phyloP scores from a whole-genome alignment of 2,797 vertebrate species.

The Taeniopygia guttata region DNA sequence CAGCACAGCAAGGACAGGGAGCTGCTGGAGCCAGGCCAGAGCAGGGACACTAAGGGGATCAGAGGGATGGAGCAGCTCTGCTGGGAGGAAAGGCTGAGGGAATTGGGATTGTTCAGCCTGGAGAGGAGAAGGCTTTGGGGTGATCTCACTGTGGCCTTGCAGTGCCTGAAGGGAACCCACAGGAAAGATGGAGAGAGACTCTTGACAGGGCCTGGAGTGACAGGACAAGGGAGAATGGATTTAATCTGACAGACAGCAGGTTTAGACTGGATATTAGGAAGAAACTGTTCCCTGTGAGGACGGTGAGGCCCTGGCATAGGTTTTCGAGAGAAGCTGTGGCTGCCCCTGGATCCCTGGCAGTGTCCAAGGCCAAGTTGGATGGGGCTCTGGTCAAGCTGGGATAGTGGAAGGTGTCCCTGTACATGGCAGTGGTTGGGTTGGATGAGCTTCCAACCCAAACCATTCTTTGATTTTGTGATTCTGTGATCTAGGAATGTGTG shows the following conservation, averaged over 20 bases:
- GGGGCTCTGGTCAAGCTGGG: neutral
- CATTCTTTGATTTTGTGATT: neutral
- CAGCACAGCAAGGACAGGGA: neutral
- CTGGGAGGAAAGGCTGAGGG: no score
- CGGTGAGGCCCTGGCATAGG: neutral
- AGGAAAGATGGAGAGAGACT: neutral
- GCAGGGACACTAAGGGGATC: no score
- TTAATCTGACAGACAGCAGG: neutral
- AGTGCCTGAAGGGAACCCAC: neutral
- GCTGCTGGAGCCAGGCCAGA: neutral
- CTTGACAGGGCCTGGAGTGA: neutral
- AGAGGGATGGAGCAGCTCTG: no score
- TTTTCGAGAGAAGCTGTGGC: accelerated
- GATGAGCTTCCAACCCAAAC: neutral
- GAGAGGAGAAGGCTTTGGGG: neutral
- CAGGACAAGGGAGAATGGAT: neutral
- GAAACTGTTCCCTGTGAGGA: neutral
- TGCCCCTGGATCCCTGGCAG: neutral
- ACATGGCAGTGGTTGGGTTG: neutral
- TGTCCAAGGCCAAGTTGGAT: accelerated
- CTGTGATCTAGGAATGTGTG: neutral
- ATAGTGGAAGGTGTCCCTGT: neutral
- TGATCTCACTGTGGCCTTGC: neutral
- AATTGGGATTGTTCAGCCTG: no score
- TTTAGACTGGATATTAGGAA: accelerated